Evolutionary conservation across 2,888 invertebrate genomes (phyloP), one percentile per base, ranked within the genome.

Genomic region (Pollenia angustigena): DNA sequence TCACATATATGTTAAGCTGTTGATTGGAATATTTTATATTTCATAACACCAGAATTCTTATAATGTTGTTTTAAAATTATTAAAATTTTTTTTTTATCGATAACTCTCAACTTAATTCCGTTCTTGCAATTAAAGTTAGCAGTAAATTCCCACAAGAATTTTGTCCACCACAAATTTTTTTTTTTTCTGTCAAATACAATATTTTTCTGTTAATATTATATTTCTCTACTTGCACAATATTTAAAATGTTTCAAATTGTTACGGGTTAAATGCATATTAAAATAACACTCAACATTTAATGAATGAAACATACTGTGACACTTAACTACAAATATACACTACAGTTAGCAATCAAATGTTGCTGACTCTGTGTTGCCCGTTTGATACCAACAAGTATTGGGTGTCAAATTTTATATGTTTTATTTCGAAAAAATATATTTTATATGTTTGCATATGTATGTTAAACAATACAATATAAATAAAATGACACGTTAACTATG

Each of bases 301-400:
- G 14, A 72, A 56, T 44, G 16, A 62, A 23, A 50, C 10, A n/a
- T 32, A 58, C 11, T 16, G 60, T 40, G 54, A 44, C 46, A 54
- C 12, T 46, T 8, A 44, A 14, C 18, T 2, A 10, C 56, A 44
- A 18, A 8, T 8, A 52, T n/a, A 56, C 44, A 44, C 32, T 23
- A 6, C 6, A 32, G 32, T 32, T 32, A 6, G 32, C 32, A n/a
- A 6, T 10, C 42, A 44, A 52, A 64, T 64, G 44, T 62, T 64
- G 52, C 52, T 64, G 23, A 46, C 32, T 56, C 10, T 56, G n/a
- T 16, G 56, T 56, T 56, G 23, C 18, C 18, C 68, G 42, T 40
- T 68, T 50, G 44, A 46, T 14, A 46, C 60, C 68, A 71, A 81
- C 85, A 85, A 81, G 76, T 76, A 80, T 64, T 75, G 54, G 52